phyloP scores from a whole-genome alignment of 2,797 vertebrate genomes.

The Bothrops alternatus region DNA sequence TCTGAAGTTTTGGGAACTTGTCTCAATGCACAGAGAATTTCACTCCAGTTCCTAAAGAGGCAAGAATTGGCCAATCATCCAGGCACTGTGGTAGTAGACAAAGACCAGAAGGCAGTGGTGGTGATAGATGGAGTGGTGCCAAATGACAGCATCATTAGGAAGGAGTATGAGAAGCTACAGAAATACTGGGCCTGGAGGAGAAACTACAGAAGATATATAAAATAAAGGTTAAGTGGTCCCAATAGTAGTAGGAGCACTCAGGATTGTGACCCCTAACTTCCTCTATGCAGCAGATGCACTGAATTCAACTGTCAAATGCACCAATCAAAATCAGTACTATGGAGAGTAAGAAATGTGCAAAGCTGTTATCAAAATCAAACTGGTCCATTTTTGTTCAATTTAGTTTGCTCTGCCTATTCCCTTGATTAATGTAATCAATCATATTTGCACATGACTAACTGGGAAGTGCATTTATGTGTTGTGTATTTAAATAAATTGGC shows the following conservation, averaged over 20 bases:
- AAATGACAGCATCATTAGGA: background rate
- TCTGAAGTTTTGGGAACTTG: background rate
- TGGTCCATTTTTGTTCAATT: constrained; percentile 10
- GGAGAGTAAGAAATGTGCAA: constrained; percentile 7
- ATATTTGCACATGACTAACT: constrained; percentile 14
- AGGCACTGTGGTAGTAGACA: background rate
- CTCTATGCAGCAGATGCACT: background rate
- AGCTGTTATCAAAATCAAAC: constrained; percentile 2
- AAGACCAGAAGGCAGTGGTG: background rate
- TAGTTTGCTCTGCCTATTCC: constrained; percentile 16
- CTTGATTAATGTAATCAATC: background rate
- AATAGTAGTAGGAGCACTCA: background rate
- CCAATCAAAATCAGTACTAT: background rate
- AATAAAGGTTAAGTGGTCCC: background rate
- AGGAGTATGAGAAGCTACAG: background rate
- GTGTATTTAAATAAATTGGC: background rate
- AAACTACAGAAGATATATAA: background rate
- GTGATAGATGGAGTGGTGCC: background rate
- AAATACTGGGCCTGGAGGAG: background rate
- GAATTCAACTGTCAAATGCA: background rate
- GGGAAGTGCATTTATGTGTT: background rate
- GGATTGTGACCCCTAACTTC: background rate
- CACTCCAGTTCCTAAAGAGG: background rate
- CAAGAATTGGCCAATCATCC: background rate
- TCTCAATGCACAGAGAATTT: background rate